Evolutionary conservation across 2,888 invertebrate genomes (phyloP), one percentile per base, ranked within the genome.

Genomic region (Heteromyza rotundicornis): DNA sequence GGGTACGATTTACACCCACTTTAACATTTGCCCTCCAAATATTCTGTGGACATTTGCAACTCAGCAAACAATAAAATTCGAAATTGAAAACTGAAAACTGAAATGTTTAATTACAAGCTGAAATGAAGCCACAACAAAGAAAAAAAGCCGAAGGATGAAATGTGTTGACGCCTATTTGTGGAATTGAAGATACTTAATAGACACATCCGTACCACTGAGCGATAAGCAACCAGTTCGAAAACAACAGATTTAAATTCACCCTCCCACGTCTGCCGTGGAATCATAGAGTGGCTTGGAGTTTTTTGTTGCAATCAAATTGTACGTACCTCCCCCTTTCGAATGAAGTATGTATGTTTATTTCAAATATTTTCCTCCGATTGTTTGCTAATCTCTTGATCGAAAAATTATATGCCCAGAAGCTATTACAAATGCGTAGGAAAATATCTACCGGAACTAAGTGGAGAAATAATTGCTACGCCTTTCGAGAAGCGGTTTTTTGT

Each of bases 321-420:
- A n/a, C n/a, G 2, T 17, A 10, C 19, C 51, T 51, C 16, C 54
- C 44, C 54, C 59, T 53, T n/a, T 51, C 49, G n/a, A 53, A 27
- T 7, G 47, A n/a, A n/a, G 1, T 7, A n/a, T n/a, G n/a, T n/a
- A n/a, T n/a, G 27, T 27, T 27, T 27, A 27, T 27, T 27, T 27
- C 40, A 14, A 32, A 12, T 32, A 8, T 32, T 8, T 12, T n/a
- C 14, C 3, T 40, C n/a, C 3, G 10, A 63, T 65, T 70, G 69
- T 70, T 70, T 70, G 68, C 64, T 69, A 65, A 70, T 69, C 70
- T 70, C 70, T 70, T 69, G 69, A 70, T 70, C 70, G 70, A 70
- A 69, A 70, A 68, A 70, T 69, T 70, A 67, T 68, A 68, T 69
- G 69, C 69, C 68, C 61, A 62, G 65, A 62, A 67, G 69, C 68